These are phyloP conservation scores for Oryzias curvinotus DNA, from an alignment of 2,113 vertebrate species.

Conservation along the genomic window DNA sequence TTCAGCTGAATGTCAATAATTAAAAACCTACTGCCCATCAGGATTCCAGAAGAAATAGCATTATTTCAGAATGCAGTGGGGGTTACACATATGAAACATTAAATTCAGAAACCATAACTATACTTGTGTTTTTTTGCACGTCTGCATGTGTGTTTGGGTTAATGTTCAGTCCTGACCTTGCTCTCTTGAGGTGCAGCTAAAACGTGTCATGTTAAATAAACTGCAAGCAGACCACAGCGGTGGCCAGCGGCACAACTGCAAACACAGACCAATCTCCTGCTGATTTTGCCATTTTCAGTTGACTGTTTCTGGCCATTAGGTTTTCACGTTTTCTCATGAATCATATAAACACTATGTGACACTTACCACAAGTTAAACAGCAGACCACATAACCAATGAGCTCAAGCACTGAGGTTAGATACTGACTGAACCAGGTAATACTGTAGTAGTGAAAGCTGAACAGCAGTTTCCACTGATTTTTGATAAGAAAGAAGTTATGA, in stretches of 20 bases:
- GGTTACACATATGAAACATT: constrained; percentile 27
- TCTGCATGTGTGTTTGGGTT: constrained; percentile 13
- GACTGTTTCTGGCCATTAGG: constrained; percentile 33
- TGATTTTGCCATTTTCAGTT: constrained; percentile 58
- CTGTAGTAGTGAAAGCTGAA: constrained; percentile 18
- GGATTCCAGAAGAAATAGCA: constrained; percentile 61
- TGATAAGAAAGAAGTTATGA: background rate
- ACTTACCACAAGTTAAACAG: constrained; percentile 60
- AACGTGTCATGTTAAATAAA: constrained; percentile 64
- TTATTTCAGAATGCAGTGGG: constrained; percentile 30
- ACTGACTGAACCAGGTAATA: constrained; percentile 35
- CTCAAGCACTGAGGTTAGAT: constrained; percentile 18
- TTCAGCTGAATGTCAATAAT: constrained; percentile 72
- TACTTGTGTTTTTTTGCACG: background rate
- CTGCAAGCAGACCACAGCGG: constrained; percentile 28
- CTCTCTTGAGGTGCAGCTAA: constrained; percentile 51
- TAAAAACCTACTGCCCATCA: constrained; percentile 62
- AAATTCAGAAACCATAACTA: constrained; percentile 5
- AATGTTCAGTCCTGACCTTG: constrained; percentile 50
- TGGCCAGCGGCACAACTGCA: constrained; percentile 51
- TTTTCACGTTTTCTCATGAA: constrained; percentile 55
- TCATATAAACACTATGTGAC: constrained; percentile 53
- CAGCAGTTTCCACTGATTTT: constrained; percentile 12
- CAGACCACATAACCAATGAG: constrained; percentile 31
- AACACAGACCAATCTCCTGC: constrained; percentile 50